phyloP scores from a whole-genome alignment of 2,113 vertebrate species.

The Arenaria interpres region DNA sequence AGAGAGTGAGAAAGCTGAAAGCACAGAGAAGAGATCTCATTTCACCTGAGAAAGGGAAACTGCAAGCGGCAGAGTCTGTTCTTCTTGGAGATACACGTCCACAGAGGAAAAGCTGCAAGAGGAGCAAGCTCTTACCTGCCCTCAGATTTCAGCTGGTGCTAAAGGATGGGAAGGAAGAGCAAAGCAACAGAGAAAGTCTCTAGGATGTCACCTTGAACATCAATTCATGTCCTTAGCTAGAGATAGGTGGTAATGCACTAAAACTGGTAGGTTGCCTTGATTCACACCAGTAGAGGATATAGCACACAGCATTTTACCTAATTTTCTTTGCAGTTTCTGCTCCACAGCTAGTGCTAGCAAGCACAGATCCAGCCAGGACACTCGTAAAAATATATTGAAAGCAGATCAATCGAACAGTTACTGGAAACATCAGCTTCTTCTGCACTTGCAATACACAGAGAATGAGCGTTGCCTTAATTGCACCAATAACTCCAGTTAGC shows the following conservation, averaged over 20 bases:
- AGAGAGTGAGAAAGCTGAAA: background rate
- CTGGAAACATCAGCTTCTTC: background rate
- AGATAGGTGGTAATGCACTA: background rate
- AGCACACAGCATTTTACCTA: background rate
- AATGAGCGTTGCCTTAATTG: background rate
- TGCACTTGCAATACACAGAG: accelerated
- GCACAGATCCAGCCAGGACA: background rate
- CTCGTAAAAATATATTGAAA: background rate
- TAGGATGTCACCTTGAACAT: background rate
- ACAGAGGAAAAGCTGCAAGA: background rate
- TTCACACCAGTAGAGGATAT: background rate
- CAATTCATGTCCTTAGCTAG: background rate
- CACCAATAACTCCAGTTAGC: background rate
- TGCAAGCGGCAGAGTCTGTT: background rate
- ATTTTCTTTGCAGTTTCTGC: background rate
- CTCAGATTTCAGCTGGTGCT: background rate
- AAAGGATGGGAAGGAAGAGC: background rate
- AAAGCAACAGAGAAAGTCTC: background rate
- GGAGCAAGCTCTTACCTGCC: background rate
- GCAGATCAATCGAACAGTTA: background rate
- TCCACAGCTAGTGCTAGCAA: accelerated
- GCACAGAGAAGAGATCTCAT: background rate
- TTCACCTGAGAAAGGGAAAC: background rate
- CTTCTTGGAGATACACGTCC: background rate
- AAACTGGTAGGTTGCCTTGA: background rate